Base-by-base conservation (phyloP, 1,140 invertebrate species). In the Papilio dardanus region DNA sequence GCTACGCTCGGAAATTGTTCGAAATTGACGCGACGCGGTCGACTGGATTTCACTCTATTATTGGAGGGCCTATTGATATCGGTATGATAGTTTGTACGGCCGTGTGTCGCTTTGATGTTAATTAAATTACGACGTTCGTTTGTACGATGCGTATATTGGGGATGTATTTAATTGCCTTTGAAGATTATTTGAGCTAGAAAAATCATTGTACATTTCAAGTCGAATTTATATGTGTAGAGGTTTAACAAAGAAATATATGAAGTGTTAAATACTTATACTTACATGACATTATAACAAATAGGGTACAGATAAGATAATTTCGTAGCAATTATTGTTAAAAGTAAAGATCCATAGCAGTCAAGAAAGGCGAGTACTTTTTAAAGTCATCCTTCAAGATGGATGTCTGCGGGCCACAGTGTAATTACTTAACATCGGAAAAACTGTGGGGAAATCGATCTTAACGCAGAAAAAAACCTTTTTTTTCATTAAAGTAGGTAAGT, bases 1-100 rank as follows among this genome's bases (percentile, higher is more conserved):
- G 82, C 75, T 77, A 77, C 77, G 66, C 74, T 71, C 77, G 81
- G 84, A 85, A 87, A 86, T 87, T 86, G 81, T 80, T 74, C 82
- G 76, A 84, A 86, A 86, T 87, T 87, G 82, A 81, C 79, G 83
- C 66, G 66, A 30, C 71, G 71, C 71, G 71, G 71, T 73, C 71
- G 71, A 30, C 71, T 58, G 71, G 46, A 73, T 54, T 31, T 30
- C 42, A 12, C 42, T 73, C 71, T 73, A 73, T 71, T 71, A 71
- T 73, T 73, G 66, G 19, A 33, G 28, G 42, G 19, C n/a, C 28
- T 30, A 58, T 73, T 73, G 71, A 54, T 54, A 73, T 73, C 71
- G 7, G 35, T 68, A 73, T 54, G 46, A 73, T 54, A 73, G 71
- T 71, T 71, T 31, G 69, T 73, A 24, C 33, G 66, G 46, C 19